Base-by-base conservation (phyloP, 1,140 invertebrate genomes). In the Leptonema lineaticorne region DNA sequence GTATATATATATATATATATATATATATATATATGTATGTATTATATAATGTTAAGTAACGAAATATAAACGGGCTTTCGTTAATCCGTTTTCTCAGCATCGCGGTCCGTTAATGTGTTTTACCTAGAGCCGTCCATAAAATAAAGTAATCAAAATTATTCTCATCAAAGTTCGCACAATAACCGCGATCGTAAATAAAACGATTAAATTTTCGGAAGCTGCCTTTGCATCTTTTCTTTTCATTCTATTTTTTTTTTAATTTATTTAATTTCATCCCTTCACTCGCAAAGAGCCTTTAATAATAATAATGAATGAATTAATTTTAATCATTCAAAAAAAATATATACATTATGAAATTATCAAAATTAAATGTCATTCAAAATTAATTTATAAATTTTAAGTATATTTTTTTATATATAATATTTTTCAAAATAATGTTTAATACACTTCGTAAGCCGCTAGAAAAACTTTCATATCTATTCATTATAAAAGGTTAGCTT, bases 81-180 rank as follows among this genome's bases (percentile, higher is more conserved):
- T 53, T 53, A 53, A 53, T 53, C 50, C 50, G 11, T n/a, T n/a
- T 24, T 53, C 50, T 24, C 27, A 11, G 50, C 18, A 18, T 18
- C 20, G 18, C 14, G 20, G 3, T 16, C 27, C 50, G 50, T 53
- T 53, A 53, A 53, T 53, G 50, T 53, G 50, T 53, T 53, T 53
- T 26, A 53, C 50, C 50, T 53, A 20, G 22, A 11, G 20, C 50
- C 24, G 20, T 24, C 22, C 50, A 53, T 53, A 53, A 53, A 53
- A 53, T 53, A 53, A 53, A 53, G 50, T 53, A 53, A 53, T 53
- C 50, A 53, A 53, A 53, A 53, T 53, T 53, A 53, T 53, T 53
- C 50, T 24, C 50, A 53, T 53, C 50, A 53, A 53, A 53, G 50
- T 53, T 53, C 50, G 24, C 50, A 53, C 50, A 53, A 53, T 53